phyloP scores from a whole-genome alignment of 2,888 invertebrate species.

The Saturnia japonica region DNA sequence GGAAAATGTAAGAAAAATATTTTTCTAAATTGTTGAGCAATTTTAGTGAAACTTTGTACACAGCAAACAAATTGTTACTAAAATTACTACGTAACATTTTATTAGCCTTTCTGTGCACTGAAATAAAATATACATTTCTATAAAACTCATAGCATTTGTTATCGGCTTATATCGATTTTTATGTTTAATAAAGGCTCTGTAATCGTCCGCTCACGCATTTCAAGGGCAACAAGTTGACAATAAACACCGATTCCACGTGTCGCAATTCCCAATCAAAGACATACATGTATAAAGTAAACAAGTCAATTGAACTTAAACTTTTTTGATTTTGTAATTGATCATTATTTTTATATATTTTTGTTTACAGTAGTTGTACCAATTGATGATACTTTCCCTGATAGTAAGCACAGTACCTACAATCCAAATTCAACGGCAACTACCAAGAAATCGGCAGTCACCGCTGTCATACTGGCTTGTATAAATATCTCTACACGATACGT shows the following conservation, averaged over 20 bases:
- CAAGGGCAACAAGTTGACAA: constrained; percentile 6
- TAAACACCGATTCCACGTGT: not conserved
- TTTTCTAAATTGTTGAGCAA: too few species aligned
- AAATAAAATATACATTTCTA: not conserved
- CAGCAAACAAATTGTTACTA: too few species aligned
- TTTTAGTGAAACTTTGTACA: too few species aligned
- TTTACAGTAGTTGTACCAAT: too few species aligned
- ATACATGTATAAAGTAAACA: not conserved
- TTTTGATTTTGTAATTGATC: not conserved
- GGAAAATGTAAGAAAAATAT: too few species aligned
- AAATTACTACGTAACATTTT: too few species aligned
- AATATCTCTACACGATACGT: too few species aligned
- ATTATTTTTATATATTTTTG: too few species aligned
- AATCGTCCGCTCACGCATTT: constrained; percentile 2
- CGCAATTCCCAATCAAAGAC: not conserved
- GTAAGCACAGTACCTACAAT: not conserved
- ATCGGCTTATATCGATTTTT: constrained; percentile 5
- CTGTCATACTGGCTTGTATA: too few species aligned
- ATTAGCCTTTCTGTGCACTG: not conserved
- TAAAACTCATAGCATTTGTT: not conserved
- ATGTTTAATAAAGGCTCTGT: not conserved
- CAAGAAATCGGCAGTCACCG: too few species aligned
- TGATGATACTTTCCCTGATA: too few species aligned
- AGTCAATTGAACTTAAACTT: not conserved
- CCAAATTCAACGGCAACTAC: too few species aligned